Conservation (phyloP, 2,797 vertebrate species). For the Gambusia yucatana region DNA sequence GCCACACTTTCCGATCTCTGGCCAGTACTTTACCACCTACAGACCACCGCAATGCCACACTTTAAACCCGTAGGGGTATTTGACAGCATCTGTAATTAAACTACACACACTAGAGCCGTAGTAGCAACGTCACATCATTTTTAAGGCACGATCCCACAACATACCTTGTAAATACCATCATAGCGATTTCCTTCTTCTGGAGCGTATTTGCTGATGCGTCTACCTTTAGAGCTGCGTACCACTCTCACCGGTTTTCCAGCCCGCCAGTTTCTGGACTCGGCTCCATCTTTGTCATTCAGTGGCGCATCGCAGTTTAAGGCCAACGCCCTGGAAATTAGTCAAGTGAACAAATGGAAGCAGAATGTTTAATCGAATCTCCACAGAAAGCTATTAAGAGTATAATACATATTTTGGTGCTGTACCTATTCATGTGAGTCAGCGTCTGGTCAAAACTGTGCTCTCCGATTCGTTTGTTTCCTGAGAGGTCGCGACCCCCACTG, state of each 20-base stretch:
- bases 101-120: not conserved
- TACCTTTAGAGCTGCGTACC: constrained; percentile 96
- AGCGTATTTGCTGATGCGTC: constrained; percentile 98
- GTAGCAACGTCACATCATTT: not conserved
- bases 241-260: constrained; percentile 97
- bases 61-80: not conserved
- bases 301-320: constrained; percentile 97
- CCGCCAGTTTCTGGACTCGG: constrained; percentile 97
- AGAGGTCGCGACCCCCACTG: constrained; percentile 97
- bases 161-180: constrained; percentile 98
- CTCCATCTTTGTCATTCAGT: constrained; percentile 96
- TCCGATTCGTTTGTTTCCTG: constrained; percentile 98
- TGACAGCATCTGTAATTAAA: not conserved
- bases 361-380: not conserved
- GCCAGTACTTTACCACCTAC: constrained; percentile 99
- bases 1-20: constrained; percentile 97
- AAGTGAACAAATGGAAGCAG: not conserved
- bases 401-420: constrained; percentile 9
- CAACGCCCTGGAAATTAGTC: constrained; percentile 85
- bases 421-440: constrained; percentile 99
- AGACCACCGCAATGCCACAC: not conserved
- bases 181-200: constrained; percentile 99
- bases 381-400: not conserved
- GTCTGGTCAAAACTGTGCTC: constrained; percentile 98
- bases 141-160: not conserved